Conservation (phyloP, 35 echinoderm and acorn worm species). For the Apostichopus californicus region DNA sequence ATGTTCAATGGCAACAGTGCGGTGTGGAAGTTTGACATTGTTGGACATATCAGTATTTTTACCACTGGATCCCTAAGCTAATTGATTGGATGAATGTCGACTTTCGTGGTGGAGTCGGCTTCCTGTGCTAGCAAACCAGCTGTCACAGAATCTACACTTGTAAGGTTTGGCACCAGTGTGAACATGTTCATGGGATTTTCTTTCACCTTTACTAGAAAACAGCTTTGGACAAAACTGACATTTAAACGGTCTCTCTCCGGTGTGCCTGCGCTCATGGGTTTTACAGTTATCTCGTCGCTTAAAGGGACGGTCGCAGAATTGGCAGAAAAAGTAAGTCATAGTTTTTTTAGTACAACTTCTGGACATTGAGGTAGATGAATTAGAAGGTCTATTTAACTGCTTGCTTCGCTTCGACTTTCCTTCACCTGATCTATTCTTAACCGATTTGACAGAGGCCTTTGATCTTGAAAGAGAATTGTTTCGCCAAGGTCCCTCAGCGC, state of each 20-base stretch:
- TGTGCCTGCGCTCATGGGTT: constrained; percentile 30
- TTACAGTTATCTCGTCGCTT: background rate
- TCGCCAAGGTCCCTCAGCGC: background rate
- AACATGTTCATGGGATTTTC: constrained; percentile 9
- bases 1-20: no score
- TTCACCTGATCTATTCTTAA: background rate
- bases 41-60: no score
- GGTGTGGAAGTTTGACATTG: no score
- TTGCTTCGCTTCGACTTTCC: background rate
- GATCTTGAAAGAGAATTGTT: background rate
- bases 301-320: constrained; percentile 15
- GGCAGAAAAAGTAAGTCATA: background rate
- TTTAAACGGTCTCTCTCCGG: constrained; percentile 33
- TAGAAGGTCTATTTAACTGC: background rate
- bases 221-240: constrained; percentile 20
- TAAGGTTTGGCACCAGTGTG: constrained; percentile 44
- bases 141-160: constrained; percentile 15
- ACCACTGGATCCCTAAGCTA: no score
- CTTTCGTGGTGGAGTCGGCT: background rate
- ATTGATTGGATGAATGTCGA: no score
- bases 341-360: no score
- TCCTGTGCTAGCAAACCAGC: background rate
- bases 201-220: background rate
- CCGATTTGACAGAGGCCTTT: background rate
- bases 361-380: no score